phyloP scores from a whole-genome alignment of 2,797 vertebrate species.

The Micrastur ruficollis region DNA sequence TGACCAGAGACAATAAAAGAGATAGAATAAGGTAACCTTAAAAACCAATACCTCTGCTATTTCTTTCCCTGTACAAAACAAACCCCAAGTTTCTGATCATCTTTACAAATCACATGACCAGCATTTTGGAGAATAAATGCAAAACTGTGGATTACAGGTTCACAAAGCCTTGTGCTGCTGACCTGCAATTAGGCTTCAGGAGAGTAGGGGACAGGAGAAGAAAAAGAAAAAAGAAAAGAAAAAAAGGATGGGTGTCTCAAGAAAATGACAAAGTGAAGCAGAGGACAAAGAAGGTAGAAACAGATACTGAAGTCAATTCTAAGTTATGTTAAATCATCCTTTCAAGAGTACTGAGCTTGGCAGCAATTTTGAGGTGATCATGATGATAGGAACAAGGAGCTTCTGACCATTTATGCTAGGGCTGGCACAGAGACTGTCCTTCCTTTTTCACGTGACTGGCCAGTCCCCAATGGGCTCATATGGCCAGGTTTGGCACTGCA shows the following conservation, averaged over 20 bases:
- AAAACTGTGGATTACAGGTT: neutral
- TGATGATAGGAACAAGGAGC: neutral
- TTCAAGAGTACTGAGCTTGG: neutral
- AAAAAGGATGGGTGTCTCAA: neutral
- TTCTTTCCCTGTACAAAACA: neutral
- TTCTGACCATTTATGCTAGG: neutral
- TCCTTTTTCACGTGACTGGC: neutral
- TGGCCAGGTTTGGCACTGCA: neutral
- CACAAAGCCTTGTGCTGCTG: neutral
- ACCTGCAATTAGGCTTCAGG: neutral
- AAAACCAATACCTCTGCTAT: neutral
- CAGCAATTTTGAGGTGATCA: neutral
- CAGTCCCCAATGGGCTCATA: fast-evolving
- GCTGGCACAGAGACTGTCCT: neutral
- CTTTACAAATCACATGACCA: neutral
- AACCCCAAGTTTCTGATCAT: neutral
- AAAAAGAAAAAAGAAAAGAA: neutral
- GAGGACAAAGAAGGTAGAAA: neutral
- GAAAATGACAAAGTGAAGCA: neutral
- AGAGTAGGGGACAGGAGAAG: neutral
- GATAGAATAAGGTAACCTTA: neutral
- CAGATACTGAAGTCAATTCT: neutral
- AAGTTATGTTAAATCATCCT: neutral
- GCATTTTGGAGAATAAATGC: neutral
- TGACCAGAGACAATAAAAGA: neutral